These are phyloP conservation scores for Hippoglossus hippoglossus DNA, from an alignment of 2,797 vertebrate genomes.

Conservation along the genomic window DNA sequence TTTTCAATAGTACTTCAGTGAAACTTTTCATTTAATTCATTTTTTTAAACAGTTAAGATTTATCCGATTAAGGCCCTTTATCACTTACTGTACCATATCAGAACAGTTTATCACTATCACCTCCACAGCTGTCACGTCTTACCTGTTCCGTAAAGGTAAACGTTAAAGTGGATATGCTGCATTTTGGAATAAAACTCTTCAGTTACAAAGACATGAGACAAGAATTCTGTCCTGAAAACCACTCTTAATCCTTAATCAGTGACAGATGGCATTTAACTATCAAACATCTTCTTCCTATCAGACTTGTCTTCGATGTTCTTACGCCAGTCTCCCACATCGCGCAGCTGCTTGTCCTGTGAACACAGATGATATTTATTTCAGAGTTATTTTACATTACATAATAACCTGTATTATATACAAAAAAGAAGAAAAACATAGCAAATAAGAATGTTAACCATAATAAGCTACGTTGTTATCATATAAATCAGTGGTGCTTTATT, in stretches of 20 bases:
- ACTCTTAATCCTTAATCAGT: not conserved
- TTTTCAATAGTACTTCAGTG: too few species aligned
- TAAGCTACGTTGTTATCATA: too few species aligned
- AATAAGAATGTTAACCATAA: not conserved
- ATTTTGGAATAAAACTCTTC: conserved; percentile 60
- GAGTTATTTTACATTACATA: not conserved
- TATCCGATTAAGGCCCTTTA: not conserved
- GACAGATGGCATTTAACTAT: conserved; percentile 78
- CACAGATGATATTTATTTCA: conserved; percentile 4
- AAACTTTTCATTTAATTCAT: not conserved
- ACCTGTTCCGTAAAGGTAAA: not conserved
- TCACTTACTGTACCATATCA: conserved; percentile 24
- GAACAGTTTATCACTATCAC: not conserved
- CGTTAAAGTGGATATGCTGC: not conserved
- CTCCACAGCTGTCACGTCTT: not conserved
- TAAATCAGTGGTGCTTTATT: too few species aligned
- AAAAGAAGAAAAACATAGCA: too few species aligned
- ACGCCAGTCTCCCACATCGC: conserved; percentile 80
- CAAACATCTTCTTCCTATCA: conserved; percentile 83
- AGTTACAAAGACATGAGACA: conserved; percentile 33
- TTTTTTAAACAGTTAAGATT: not conserved
- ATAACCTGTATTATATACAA: not conserved
- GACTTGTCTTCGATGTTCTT: conserved; percentile 82
- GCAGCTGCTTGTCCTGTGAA: conserved; percentile 78
- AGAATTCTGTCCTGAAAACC: conserved; percentile 36